These are phyloP conservation scores for Actinernus sp. DNA, from an alignment of 92 coral and sea anemone genomes.

Conservation along the genomic window DNA sequence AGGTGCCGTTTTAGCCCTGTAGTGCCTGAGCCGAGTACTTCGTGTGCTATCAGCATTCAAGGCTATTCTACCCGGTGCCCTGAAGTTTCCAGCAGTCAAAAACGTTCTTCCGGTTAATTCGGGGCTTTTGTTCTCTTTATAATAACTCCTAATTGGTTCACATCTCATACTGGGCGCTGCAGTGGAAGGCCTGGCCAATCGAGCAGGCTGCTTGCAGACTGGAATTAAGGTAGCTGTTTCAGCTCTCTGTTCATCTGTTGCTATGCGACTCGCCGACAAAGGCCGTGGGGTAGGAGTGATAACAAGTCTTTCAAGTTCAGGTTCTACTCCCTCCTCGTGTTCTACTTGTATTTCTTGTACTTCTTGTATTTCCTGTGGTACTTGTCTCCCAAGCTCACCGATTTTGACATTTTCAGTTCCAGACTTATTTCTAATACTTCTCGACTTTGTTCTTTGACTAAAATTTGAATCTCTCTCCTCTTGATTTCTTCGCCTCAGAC, in stretches of 20 bases:
- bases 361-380: conserved; percentile 7
- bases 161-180: too few relatives aligned
- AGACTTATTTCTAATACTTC: conserved; percentile 11
- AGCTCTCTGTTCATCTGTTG: too few relatives aligned
- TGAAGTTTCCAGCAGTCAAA: background rate
- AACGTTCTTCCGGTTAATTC: background rate
- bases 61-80: background rate
- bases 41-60: too few relatives aligned
- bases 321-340: background rate
- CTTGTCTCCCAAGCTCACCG: conserved; percentile 9
- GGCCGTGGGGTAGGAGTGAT: background rate
- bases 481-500: background rate
- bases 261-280: background rate
- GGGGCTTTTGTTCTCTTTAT: background rate
- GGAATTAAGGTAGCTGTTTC: background rate
- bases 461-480: conserved; percentile 10
- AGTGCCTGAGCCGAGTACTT: background rate
- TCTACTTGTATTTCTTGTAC: conserved; percentile 2
- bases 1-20: background rate
- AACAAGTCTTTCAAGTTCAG: background rate
- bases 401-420: conserved; percentile 12
- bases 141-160: too few relatives aligned
- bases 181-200: background rate
- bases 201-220: background rate
- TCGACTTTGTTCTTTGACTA: conserved; percentile 1